Evolutionary conservation across 1,140 invertebrate genomes (phyloP).

Genomic region (Atopsyche davidsoni): DNA sequence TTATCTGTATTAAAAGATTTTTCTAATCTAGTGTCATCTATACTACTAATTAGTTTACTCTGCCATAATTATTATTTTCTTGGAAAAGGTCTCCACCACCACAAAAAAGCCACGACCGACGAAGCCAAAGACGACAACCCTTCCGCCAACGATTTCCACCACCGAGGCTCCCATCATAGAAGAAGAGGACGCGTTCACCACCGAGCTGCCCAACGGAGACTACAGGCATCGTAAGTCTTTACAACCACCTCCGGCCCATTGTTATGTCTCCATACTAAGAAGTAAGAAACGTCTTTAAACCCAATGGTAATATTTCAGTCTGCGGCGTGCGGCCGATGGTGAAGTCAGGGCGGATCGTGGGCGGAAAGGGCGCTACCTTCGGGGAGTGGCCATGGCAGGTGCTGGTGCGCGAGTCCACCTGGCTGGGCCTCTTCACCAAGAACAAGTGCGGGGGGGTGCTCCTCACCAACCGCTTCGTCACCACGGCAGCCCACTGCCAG

Average conservation of each 20-base stretch:
- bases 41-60: too few species aligned
- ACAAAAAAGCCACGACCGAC: slow-evolving; percentile 48
- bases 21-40: too few species aligned
- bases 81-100: slow-evolving; percentile 27
- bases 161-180: slow-evolving; percentile 32
- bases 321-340: slow-evolving; percentile 80
- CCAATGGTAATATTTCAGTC: slow-evolving; percentile 65
- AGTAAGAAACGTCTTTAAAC: too few species aligned
- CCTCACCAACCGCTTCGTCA: slow-evolving; percentile 77
- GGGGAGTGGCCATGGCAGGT: slow-evolving; percentile 94
- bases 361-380: slow-evolving; percentile 77
- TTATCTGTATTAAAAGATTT: too few species aligned
- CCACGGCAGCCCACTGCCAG: slow-evolving; percentile 91
- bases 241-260: too few species aligned
- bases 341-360: slow-evolving; percentile 79
- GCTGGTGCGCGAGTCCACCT: slow-evolving; percentile 83
- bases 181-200: slow-evolving; percentile 32
- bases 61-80: too few species aligned
- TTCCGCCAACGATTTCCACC: slow-evolving; percentile 32
- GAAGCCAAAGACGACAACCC: slow-evolving; percentile 42
- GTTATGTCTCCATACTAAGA: too few species aligned
- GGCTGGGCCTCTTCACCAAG: slow-evolving; percentile 91
- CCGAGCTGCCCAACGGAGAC: slow-evolving; percentile 49
- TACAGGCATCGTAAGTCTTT: slow-evolving; percentile 63
- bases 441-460: slow-evolving; percentile 93